phyloP scores from a whole-genome alignment of 2,113 vertebrate species.

The Turdus rufiventris region DNA sequence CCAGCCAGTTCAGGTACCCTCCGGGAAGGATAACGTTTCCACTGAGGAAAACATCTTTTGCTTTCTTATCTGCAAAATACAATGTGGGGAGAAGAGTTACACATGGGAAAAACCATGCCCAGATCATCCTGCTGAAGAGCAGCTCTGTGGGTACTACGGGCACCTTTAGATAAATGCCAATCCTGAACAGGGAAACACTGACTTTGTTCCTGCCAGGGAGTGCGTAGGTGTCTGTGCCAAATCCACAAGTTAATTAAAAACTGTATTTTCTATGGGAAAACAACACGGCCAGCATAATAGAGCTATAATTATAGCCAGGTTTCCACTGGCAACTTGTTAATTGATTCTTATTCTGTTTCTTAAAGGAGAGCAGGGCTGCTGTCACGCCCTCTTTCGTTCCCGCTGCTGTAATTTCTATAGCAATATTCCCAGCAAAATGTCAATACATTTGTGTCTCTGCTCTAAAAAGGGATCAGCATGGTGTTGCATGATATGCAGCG shows the following conservation, averaged over 20 bases:
- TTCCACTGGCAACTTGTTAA: constrained; percentile 62
- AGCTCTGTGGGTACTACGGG: neutral
- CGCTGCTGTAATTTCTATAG: neutral
- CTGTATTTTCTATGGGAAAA: constrained; percentile 47
- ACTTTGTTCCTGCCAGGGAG: neutral
- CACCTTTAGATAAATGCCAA: neutral
- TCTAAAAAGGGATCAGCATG: neutral
- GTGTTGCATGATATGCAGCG: neutral
- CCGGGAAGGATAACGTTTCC: neutral
- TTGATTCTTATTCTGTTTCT: constrained; percentile 48
- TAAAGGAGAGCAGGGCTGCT: constrained; percentile 26
- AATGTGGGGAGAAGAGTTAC: neutral
- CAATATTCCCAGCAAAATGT: neutral
- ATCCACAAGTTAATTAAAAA: constrained; percentile 61
- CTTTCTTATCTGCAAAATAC: neutral
- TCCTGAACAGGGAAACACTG: neutral
- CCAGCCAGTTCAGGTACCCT: neutral
- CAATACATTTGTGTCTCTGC: neutral
- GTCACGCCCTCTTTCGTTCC: constrained; percentile 18
- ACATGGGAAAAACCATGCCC: neutral
- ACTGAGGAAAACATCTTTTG: neutral
- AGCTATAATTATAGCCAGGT: constrained; percentile 59
- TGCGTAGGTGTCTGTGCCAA: neutral
- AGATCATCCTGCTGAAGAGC: neutral
- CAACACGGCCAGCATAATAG: constrained; percentile 38